Evolutionary conservation across 2,888 invertebrate genomes (phyloP).

Genomic region (Oconnorella tubifera): DNA sequence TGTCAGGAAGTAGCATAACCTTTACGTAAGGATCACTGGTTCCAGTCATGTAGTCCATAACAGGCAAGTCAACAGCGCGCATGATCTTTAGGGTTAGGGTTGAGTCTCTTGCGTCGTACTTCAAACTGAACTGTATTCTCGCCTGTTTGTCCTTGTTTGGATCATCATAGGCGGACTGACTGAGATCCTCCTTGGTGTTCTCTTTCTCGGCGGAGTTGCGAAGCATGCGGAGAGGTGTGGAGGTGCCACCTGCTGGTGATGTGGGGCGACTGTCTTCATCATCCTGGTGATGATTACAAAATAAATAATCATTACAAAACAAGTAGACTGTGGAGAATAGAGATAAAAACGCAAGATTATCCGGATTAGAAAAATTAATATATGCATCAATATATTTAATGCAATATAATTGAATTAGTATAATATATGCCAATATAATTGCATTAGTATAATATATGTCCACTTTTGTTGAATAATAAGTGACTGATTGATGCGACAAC

Average conservation of each 20-base stretch:
- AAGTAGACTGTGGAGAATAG: no score
- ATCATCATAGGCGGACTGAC: conserved; percentile 18
- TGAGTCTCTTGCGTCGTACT: conserved; percentile 50
- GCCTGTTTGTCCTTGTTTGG: conserved; percentile 34
- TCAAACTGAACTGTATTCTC: conserved; percentile 47
- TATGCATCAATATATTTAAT: no score
- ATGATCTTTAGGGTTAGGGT: conserved; percentile 50
- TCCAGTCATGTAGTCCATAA: conserved; percentile 54
- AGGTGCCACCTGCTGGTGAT: conserved; percentile 1
- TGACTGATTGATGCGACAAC: no score
- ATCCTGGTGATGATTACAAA: no score
- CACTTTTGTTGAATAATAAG: no score
- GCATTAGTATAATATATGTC: no score
- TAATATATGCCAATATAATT: no score
- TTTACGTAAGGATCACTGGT: conserved; percentile 55
- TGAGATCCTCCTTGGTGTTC: neutral
- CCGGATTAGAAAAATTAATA: no score
- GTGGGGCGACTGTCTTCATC: conserved; percentile 1
- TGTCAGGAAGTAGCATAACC: conserved; percentile 53
- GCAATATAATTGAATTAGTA: no score
- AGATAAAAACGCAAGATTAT: no score
- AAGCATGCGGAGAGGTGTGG: conserved; percentile 12
- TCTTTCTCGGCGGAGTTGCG: conserved; percentile 14
- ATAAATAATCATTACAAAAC: no score
- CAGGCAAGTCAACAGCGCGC: conserved; percentile 49